These are phyloP conservation scores for Phymorhynchus buccinoides DNA, from an alignment of 1,140 invertebrate genomes.

Conservation along the genomic window DNA sequence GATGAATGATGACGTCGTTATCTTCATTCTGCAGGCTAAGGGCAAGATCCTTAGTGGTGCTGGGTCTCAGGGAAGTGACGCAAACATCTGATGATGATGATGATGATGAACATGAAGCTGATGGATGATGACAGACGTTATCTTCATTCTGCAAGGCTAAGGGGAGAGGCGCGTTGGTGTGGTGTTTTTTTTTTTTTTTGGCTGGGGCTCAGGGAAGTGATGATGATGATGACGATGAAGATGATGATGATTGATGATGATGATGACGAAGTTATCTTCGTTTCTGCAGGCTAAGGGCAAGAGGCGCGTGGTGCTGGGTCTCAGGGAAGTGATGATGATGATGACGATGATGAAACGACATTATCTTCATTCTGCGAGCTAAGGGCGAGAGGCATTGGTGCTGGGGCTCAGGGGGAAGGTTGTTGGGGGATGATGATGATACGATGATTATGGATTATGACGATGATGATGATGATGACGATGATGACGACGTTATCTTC, in stretches of 20 bases:
- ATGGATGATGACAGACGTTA: too few species aligned
- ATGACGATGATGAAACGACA: background rate
- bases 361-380: too few species aligned
- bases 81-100: too few species aligned
- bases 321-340: too few species aligned
- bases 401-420: too few species aligned
- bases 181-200: too few species aligned
- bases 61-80: slow-evolving; percentile 78
- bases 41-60: slow-evolving; percentile 76
- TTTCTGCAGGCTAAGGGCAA: too few species aligned
- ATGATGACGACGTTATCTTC: background rate
- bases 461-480: slow-evolving; percentile 20
- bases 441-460: slow-evolving; percentile 5
- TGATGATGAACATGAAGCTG: too few species aligned
- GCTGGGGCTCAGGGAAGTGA: slow-evolving; percentile 78
- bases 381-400: too few species aligned
- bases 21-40: slow-evolving; percentile 67
- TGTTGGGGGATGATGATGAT: slow-evolving; percentile 16
- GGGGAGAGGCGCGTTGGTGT: slow-evolving; percentile 75
- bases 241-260: too few species aligned
- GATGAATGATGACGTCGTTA: background rate
- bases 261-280: too few species aligned
- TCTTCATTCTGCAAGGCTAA: slow-evolving; percentile 72
- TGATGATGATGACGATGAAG: background rate
- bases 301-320: background rate